Evolutionary conservation across 2,113 vertebrate genomes (phyloP), one percentile per base, ranked within the genome.

Genomic region (Nothocercus julius): DNA sequence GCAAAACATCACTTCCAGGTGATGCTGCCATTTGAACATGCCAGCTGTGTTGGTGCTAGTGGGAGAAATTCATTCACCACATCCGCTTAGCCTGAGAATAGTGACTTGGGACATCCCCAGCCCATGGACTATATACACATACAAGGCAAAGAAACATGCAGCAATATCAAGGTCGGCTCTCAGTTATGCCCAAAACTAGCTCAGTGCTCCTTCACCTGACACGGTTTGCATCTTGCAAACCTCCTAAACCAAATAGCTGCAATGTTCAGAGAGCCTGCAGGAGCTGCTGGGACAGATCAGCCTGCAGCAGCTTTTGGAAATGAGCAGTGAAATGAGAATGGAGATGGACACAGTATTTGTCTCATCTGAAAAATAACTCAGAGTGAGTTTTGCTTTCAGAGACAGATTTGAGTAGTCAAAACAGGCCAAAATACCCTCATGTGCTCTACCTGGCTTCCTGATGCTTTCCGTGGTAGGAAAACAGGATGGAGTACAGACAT

Each of bases 111-210:
- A 84, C 72, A 89, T 54, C 27, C 70, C 42, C 61, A 5, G 32
- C 16, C 25, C 42, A 59, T 24, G 62, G 40, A 28, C 25, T 4
- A 4, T 12, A 25, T 3, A 38, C 11, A 25, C 0, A 0, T 17
- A 62, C 16, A 83, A 21, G 0, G 0, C 38, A 58, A 44, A 58
- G 30, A 36, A 90, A 56, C 4, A 21, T 61, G 56, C 13, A 54
- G 44, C 16, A 85, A 8, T 32, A 62, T 25, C 53, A 86, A 75
- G 24, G 36, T 0, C 64, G 58, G 70, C 40, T 79, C 54, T 44
- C 53, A 76, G 44, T 44, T 34, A 54, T 13, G 7, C 14, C 22
- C 47, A 5, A 73, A 90, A 36, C 11, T 56, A 62, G 18, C 76
- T 88, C 68, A 62, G 58, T 0, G 0, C 28, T 53, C 53, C 85